Base-by-base conservation (phyloP, 2,113 vertebrate genomes). In the Tapirus terrestris region DNA sequence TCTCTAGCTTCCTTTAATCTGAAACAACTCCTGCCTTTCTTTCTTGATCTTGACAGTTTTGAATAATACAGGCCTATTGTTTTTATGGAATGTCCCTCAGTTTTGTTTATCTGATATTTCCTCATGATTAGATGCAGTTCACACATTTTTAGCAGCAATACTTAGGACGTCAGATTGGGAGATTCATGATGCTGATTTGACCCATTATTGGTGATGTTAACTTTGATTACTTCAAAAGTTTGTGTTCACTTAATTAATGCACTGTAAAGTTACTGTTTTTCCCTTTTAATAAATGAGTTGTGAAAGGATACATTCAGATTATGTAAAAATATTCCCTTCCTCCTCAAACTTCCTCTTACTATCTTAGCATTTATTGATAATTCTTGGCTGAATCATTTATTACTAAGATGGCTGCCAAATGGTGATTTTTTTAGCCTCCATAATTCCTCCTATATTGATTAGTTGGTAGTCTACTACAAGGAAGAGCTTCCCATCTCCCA, bases 341-440 rank as follows among this genome's bases (percentile, higher is more conserved):
- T 94, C 36, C 33, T 82, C n/a, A 86, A 67, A 77, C 31, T 89
- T 82, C 36, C 14, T 95, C 31, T 27, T 3, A 56, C 39, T 86
- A 18, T 81, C 25, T 86, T 82, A 88, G 31, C 36, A 56, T 91
- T 20, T 90, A 67, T 67, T 87, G 48, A 73, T 86, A 60, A 93
- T 86, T 95, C 56, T 91, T 72, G 25, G 16, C 70, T 96, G 72
- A 83, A 56, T 95, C 43, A 58, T 56, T 94, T 95, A 75, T 91
- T 80, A 51, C 48, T 77, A 70, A 89, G 65, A 79, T 84, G 45
- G 17, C 73, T 96, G 56, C 63, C 45, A 67, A 89, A 87, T 67
- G 56, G 12, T 91, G 63, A 29, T 65, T 91, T 83, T 83, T 89
- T 72, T 25, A 56, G 89, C 85, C 20, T 89, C 31, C 13, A 1